phyloP scores from a whole-genome alignment of 2,888 invertebrate species.

The Thecocarcelia acutangulata region DNA sequence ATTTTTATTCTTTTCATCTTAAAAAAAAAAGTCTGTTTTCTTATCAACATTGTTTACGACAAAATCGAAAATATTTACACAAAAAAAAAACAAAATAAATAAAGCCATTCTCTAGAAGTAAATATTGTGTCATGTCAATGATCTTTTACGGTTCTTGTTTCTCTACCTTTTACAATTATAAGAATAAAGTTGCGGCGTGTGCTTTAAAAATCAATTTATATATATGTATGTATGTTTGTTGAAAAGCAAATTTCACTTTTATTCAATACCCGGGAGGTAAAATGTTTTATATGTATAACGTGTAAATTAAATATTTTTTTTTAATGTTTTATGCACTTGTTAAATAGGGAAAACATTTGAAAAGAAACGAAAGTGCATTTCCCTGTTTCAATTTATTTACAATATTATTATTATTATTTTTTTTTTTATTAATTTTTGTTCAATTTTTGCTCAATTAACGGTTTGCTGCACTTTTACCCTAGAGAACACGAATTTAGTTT shows the following conservation, averaged over 20 bases:
- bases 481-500: neutral
- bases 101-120: neutral
- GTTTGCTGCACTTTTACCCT: neutral
- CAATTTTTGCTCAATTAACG: too few species aligned
- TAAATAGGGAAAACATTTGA: constrained; percentile 1
- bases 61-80: constrained; percentile 38
- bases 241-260: constrained; percentile 20
- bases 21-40: neutral
- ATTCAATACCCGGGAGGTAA: neutral
- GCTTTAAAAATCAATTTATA: constrained; percentile 21
- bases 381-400: constrained; percentile 7
- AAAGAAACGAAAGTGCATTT: constrained; percentile 27
- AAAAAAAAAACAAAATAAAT: constrained; percentile 10
- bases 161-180: neutral
- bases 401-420: too few species aligned
- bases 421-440: too few species aligned
- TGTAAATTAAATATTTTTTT: constrained; percentile 43
- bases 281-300: neutral
- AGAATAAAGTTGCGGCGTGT: neutral
- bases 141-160: constrained; percentile 30
- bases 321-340: constrained; percentile 30
- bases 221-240: too few species aligned
- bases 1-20: neutral
- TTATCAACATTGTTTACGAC: neutral
- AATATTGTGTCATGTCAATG: constrained; percentile 60